These are phyloP conservation scores for Mormyrus iriodes DNA, from an alignment of 2,113 vertebrate genomes.

Conservation along the genomic window DNA sequence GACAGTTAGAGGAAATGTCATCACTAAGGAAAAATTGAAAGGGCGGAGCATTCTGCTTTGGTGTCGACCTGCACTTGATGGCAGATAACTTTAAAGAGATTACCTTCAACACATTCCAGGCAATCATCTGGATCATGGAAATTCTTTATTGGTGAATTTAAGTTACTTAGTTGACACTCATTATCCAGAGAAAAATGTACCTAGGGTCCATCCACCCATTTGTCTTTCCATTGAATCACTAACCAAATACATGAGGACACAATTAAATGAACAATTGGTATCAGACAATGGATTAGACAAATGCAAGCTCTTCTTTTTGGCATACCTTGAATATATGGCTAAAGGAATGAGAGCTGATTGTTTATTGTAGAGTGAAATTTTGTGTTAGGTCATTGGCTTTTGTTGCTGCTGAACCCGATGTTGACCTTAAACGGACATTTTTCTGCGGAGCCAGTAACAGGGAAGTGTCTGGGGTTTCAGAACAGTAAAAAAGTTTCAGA, in stretches of 20 bases:
- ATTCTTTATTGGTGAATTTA: not conserved
- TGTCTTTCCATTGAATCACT: not conserved
- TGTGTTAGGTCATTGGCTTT: not conserved
- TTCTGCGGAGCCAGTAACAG: not conserved
- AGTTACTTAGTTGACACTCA: not conserved
- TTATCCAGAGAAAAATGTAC: not conserved
- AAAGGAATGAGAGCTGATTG: not conserved
- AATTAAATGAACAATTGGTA: not conserved
- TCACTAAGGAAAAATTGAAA: not conserved
- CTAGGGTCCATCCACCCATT: not conserved
- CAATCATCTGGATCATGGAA: not conserved
- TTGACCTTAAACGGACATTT: constrained; percentile 2
- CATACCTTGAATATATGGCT: not conserved
- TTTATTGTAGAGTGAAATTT: not conserved
- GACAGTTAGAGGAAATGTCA: not conserved
- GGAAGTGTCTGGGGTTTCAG: not conserved
- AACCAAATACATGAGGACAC: not conserved
- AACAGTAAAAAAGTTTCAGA: not conserved
- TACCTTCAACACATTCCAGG: not conserved
- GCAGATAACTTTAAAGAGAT: not conserved
- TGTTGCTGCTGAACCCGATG: not conserved
- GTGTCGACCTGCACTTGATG: not conserved
- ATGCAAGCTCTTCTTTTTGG: not conserved
- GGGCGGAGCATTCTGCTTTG: not conserved
- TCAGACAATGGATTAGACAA: not conserved